A percentile compares a stretch with the other conserved stretches of the same genome.
phyloP scores from a whole-genome alignment of 2,888 invertebrate genomes.

The Ornithoptera priamus region DNA sequence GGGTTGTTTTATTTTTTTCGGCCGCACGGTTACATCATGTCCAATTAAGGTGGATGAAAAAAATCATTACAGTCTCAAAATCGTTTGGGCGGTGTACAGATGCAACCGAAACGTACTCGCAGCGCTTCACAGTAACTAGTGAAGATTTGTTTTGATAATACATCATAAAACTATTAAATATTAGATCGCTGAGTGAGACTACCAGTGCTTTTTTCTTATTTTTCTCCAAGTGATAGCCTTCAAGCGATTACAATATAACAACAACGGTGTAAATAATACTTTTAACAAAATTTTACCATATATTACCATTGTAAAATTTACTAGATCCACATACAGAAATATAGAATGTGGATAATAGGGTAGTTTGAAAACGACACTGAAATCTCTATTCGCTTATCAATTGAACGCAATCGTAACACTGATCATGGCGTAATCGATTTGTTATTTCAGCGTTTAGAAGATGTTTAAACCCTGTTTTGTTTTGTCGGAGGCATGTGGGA shows the following conservation, averaged over 20 bases:
- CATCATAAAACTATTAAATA: conserved; percentile 82
- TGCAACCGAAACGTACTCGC: conserved; percentile 69
- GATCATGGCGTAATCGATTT: conserved; percentile 74
- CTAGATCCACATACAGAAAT: neutral
- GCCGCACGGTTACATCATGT: neutral
- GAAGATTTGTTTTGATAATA: conserved; percentile 80
- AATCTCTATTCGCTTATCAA: conserved; percentile 40
- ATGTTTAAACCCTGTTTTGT: conserved; percentile 74
- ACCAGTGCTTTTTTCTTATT: conserved; percentile 68
- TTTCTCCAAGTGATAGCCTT: conserved; percentile 50
- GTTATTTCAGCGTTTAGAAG: conserved; percentile 77
- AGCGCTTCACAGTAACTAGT: conserved; percentile 70
- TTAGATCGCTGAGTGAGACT: conserved; percentile 80
- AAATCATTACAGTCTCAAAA: conserved; percentile 58
- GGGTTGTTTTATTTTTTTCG: too few relatives aligned
- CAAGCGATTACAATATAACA: conserved; percentile 39
- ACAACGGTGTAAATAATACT: neutral
- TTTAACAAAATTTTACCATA: neutral
- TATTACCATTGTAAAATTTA: neutral
- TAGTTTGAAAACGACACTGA: conserved; percentile 7
- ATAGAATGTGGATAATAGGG: neutral
- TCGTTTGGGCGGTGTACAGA: conserved; percentile 44
- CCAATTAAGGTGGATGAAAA: neutral
- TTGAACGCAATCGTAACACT: conserved; percentile 52
- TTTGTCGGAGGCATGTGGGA: conserved; percentile 78